Evolutionary conservation across 2,888 invertebrate genomes (phyloP).

Genomic region (Hemithea aestivaria): DNA sequence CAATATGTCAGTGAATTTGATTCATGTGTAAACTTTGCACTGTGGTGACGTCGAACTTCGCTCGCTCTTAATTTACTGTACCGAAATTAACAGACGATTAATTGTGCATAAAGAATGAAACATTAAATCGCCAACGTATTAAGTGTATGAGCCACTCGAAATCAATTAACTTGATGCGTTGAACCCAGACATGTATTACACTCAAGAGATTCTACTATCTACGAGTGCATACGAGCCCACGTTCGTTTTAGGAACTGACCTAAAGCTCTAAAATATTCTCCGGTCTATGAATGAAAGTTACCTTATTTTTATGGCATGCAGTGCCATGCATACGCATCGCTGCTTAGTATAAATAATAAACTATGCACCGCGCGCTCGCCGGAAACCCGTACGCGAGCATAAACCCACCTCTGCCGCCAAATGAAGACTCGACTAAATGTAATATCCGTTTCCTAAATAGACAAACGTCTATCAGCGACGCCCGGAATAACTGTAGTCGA

Average conservation of each 20-base stretch:
- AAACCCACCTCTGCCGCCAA: conserved; percentile 75
- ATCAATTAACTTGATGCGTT: conserved; percentile 47
- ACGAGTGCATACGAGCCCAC: conserved; percentile 2
- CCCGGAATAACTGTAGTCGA: conserved; percentile 74
- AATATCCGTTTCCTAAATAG: conserved; percentile 80
- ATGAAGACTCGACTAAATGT: conserved; percentile 76
- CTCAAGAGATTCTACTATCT: conserved; percentile 8
- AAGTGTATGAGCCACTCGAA: conserved; percentile 49
- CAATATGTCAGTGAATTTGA: conserved; percentile 30
- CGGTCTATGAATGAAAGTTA: conserved; percentile 53
- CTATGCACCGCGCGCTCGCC: conserved; percentile 71
- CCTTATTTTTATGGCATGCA: conserved; percentile 63
- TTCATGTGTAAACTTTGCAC: conserved; percentile 24
- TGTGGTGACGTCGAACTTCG: conserved; percentile 13
- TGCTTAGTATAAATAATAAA: conserved; percentile 62
- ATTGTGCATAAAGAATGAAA: conserved; percentile 13
- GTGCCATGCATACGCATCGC: conserved; percentile 57
- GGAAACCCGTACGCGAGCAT: conserved; percentile 72
- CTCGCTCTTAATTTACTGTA: neutral
- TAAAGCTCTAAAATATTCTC: conserved; percentile 58
- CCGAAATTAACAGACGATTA: conserved; percentile 8
- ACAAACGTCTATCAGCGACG: conserved; percentile 74
- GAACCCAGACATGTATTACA: conserved; percentile 8
- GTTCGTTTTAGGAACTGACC: conserved; percentile 22
- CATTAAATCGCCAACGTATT: conserved; percentile 3